Base-by-base conservation (phyloP, 2,888 invertebrate species). In the Caenorhabditis virilis region DNA sequence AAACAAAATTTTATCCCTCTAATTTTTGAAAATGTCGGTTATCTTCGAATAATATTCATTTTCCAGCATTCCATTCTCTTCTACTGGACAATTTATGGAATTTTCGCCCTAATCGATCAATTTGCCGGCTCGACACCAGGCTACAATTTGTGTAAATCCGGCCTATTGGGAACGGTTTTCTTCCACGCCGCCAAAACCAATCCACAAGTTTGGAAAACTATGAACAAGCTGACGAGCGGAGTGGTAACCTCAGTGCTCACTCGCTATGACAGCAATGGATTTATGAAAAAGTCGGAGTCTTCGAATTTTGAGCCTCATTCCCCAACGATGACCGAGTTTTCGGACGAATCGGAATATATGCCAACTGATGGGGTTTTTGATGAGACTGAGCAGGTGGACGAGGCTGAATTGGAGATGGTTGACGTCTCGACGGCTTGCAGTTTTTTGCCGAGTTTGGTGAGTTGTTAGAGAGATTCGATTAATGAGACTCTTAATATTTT, bases 1-100 rank as follows among this genome's bases (percentile, higher is more conserved):
- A n/a, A n/a, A n/a, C n/a, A n/a, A n/a, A n/a, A n/a, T 42, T 9
- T 18, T 25, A 6, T 25, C n/a, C 25, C 13, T 18, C 23, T 5
- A 9, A 15, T 30, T n/a, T 6, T 42, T 45, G 22, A 30, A 30
- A n/a, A n/a, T n/a, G n/a, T n/a, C n/a, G n/a, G n/a, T n/a, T n/a
- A n/a, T n/a, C n/a, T n/a, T n/a, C n/a, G n/a, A n/a, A n/a, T n/a
- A n/a, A n/a, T n/a, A n/a, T n/a, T n/a, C n/a, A n/a, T n/a, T n/a
- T n/a, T n/a, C n/a, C 52, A 64, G 63, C 65, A 65, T 33, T 54
- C 65, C n/a, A 60, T 60, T 9, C 49, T 65, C 5, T 65, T 65
- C 60, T 65, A 65, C 33, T 65, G 65, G 65, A 65, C 65, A 3
- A 13, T 65, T 20, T 65, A 65, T 30, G 65, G 65, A 9, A n/a